A percentile compares a stretch with the other conserved stretches of the same genome.
These are phyloP conservation scores for Apeltes quadracus DNA, from an alignment of 2,113 vertebrate genomes.

Conservation along the genomic window DNA sequence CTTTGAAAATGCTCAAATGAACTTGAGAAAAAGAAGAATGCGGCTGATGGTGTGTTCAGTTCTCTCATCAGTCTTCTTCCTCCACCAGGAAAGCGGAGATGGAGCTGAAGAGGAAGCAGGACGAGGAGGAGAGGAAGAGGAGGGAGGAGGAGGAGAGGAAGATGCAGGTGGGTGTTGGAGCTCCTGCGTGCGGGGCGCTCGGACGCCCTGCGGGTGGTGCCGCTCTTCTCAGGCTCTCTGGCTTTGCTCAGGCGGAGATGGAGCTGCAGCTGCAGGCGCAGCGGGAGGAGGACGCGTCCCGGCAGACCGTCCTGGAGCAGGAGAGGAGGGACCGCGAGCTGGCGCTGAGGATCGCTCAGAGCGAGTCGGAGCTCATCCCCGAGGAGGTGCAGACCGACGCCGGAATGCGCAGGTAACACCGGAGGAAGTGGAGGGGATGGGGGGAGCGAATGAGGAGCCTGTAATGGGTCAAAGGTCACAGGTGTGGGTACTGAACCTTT, in stretches of 20 bases:
- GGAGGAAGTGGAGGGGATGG: no score
- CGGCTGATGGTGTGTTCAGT: no score
- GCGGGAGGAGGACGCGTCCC: constrained; percentile 86
- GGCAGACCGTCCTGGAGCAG: constrained; percentile 90
- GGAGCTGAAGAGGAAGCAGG: constrained; percentile 93
- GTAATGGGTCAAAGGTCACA: no score
- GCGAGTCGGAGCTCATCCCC: constrained; percentile 91
- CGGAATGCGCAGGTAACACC: constrained; percentile 87
- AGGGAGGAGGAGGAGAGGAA: constrained; percentile 90
- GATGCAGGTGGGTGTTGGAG: constrained; percentile 84
- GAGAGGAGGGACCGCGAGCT: constrained; percentile 93
- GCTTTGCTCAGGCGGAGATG: constrained; percentile 85
- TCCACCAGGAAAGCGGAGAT: constrained; percentile 91
- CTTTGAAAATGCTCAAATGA: no score
- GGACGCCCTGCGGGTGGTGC: background rate
- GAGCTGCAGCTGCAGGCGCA: constrained; percentile 88
- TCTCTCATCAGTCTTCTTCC: background rate
- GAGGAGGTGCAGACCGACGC: constrained; percentile 86
- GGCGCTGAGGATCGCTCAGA: constrained; percentile 93
- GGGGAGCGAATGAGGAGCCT: no score
- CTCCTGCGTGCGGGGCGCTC: no score
- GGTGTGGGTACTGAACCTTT: no score
- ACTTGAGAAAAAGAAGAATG: background rate
- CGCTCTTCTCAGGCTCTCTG: background rate
- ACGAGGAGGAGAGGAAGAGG: constrained; percentile 93